A percentile compares a stretch with the other conserved stretches of the same genome.
Evolutionary conservation across 2,113 vertebrate species (phyloP).

Genomic region (Poeciliopsis occidentalis): DNA sequence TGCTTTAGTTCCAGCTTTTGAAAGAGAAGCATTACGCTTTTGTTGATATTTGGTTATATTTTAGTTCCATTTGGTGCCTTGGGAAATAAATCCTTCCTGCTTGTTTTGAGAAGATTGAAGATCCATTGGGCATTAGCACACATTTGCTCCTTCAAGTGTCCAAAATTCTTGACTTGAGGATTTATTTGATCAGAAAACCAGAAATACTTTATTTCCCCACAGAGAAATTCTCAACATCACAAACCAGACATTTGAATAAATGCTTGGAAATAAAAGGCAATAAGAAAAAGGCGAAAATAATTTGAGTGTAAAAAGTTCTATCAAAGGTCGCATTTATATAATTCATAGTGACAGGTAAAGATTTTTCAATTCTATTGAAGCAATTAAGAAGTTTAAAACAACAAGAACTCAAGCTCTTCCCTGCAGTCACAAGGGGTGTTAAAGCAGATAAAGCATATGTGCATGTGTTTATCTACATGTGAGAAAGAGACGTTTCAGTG

Average conservation of each 20-base stretch:
- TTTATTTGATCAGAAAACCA: neutral
- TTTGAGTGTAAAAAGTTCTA: too few species aligned
- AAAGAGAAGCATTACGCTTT: neutral
- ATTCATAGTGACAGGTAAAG: too few species aligned
- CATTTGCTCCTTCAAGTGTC: neutral
- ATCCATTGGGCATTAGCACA: neutral
- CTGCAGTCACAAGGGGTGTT: conserved; percentile 14
- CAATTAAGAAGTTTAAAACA: neutral
- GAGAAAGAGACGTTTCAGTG: conserved; percentile 14
- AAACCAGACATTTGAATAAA: too few species aligned
- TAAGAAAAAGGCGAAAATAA: neutral
- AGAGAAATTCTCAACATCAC: too few species aligned
- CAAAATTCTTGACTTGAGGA: conserved; percentile 1
- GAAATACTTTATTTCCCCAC: too few species aligned
- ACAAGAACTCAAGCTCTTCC: conserved; percentile 34
- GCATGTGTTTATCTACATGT: neutral
- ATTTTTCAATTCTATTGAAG: neutral
- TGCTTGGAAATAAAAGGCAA: too few species aligned
- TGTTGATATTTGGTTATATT: conserved; percentile 57
- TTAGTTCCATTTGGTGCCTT: conserved; percentile 37
- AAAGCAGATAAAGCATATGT: conserved; percentile 11
- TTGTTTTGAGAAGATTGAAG: neutral
- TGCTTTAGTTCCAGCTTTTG: conserved; percentile 15
- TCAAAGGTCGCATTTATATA: too few species aligned
- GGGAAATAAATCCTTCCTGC: conserved; percentile 37